phyloP scores from a whole-genome alignment of 2,113 vertebrate genomes.

The Phodopus roborovskii region DNA sequence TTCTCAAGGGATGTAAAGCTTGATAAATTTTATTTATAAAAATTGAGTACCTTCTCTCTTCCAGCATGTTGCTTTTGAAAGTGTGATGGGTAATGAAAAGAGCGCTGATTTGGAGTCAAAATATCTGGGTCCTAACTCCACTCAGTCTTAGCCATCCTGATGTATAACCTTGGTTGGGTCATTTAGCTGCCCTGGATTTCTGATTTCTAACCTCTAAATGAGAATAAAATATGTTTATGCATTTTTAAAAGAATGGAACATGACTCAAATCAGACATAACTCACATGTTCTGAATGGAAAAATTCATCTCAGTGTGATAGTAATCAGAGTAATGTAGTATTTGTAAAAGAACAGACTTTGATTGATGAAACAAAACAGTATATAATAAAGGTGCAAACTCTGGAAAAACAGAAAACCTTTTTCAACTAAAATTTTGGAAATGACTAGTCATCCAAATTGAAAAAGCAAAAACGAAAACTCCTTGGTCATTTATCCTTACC shows the following conservation, averaged over 20 bases:
- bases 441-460: neutral
- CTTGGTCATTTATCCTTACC: neutral
- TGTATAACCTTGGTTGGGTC: neutral
- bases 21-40: neutral
- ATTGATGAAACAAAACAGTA: neutral
- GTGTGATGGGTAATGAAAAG: neutral
- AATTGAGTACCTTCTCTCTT: neutral
- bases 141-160: neutral
- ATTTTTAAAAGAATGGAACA: neutral
- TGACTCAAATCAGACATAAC: neutral
- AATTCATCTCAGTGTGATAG: neutral
- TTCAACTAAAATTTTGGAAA: neutral
- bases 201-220: neutral
- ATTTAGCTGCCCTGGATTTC: neutral
- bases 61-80: neutral
- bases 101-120: neutral
- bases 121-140: neutral
- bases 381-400: neutral
- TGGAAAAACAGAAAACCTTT: neutral
- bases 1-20: neutral
- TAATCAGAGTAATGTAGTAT: neutral
- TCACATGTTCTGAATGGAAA: neutral
- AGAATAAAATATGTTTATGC: neutral
- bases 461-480: neutral
- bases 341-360: neutral